These are phyloP conservation scores for Calyptomena viridis DNA, from an alignment of 2,113 vertebrate genomes.

Conservation along the genomic window DNA sequence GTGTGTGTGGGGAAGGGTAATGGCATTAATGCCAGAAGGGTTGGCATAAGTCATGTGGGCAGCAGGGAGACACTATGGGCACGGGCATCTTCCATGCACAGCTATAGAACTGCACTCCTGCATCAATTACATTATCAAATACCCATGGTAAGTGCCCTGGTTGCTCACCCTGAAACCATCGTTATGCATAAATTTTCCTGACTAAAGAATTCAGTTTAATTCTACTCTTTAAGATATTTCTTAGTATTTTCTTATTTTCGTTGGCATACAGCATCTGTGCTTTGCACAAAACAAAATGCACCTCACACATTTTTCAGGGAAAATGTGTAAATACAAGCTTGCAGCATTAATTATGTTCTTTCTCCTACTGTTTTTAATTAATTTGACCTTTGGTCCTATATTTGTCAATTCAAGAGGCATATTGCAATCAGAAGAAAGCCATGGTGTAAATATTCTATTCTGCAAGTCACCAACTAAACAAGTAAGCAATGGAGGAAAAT, in stretches of 20 bases:
- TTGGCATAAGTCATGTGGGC: background rate
- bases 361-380: constrained; percentile 48
- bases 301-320: background rate
- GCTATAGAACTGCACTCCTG: background rate
- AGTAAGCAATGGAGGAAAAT: constrained; percentile 44
- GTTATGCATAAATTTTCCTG: background rate
- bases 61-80: background rate
- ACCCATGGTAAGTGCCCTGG: background rate
- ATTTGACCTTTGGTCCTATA: constrained; percentile 49
- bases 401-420: constrained; percentile 17
- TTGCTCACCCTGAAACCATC: background rate
- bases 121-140: rapidly evolving
- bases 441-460: constrained; percentile 6
- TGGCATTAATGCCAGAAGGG: background rate
- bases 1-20: background rate
- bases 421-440: constrained; percentile 26
- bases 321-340: background rate
- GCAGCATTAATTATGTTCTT: background rate
- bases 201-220: background rate
- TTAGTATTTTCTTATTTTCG: background rate
- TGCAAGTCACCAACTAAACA: background rate
- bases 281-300: background rate
- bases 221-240: background rate
- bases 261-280: background rate
- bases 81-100: background rate